phyloP scores from a whole-genome alignment of 2,797 vertebrate genomes.

The Otolemur crassicaudatus region DNA sequence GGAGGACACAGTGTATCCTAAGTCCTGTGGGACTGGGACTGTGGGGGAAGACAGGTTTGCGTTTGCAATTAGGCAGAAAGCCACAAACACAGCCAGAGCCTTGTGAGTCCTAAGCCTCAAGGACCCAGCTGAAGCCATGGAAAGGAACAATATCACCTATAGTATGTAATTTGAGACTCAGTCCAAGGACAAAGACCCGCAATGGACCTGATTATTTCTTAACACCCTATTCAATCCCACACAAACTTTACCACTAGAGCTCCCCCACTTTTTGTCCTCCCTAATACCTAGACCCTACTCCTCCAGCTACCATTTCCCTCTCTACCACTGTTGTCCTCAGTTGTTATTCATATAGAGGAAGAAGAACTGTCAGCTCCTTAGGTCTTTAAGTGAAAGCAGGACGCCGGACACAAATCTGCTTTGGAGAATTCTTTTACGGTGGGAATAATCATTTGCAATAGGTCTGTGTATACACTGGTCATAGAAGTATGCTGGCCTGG shows the following conservation, averaged over 20 bases:
- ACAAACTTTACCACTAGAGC: background rate
- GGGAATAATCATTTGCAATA: background rate
- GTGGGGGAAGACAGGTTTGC: background rate
- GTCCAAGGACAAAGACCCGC: background rate
- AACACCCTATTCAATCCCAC: background rate
- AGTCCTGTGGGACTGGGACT: background rate
- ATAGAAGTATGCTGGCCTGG: background rate
- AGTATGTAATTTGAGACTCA: background rate
- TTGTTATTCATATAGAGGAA: background rate
- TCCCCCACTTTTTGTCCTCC: background rate
- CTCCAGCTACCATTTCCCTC: background rate
- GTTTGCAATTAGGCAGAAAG: background rate
- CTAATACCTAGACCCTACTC: background rate
- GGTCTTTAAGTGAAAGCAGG: conserved; percentile 14
- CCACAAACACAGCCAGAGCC: background rate
- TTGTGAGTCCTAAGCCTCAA: background rate
- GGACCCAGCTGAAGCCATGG: background rate
- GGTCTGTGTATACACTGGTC: background rate
- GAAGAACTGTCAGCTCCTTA: background rate
- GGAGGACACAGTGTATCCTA: background rate
- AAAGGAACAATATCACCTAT: background rate
- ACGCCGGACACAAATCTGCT: background rate
- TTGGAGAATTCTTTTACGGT: background rate
- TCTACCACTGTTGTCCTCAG: background rate
- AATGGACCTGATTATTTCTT: background rate